Conservation (phyloP, 2,113 vertebrate species). For the Paedocypris sp. region DNA sequence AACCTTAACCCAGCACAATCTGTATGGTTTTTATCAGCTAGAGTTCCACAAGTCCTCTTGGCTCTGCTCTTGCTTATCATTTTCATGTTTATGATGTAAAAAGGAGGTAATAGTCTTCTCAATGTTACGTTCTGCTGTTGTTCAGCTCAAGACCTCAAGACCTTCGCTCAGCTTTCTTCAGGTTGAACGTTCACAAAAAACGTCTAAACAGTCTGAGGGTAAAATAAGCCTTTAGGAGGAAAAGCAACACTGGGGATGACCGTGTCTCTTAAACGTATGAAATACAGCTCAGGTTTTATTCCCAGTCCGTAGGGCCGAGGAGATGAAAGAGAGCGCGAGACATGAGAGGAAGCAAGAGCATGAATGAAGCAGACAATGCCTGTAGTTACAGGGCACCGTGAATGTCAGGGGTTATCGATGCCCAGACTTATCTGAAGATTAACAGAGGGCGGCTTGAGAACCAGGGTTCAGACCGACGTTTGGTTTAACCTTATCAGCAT, state of each 20-base stretch:
- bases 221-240: not conserved
- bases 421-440: conserved; percentile 6
- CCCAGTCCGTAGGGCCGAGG: not conserved
- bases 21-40: not conserved
- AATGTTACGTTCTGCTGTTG: not conserved
- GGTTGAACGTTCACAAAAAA: not conserved
- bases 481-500: not conserved
- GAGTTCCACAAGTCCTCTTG: not conserved
- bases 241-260: not conserved
- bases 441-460: conserved; percentile 10
- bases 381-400: not conserved
- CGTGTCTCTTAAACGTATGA: conserved; percentile 2
- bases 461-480: conserved; percentile 5
- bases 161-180: not conserved
- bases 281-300: conserved; percentile 10
- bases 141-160: not conserved
- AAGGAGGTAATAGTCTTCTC: not conserved
- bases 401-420: conserved; percentile 21
- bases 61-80: not conserved
- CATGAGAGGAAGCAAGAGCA: conserved; percentile 6
- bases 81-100: not conserved
- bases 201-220: not conserved
- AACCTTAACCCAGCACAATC: not conserved
- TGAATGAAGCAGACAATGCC: conserved; percentile 17
- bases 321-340: conserved; percentile 3